Conservation (phyloP, 2,113 vertebrate species). For the Cromileptes altivelis region DNA sequence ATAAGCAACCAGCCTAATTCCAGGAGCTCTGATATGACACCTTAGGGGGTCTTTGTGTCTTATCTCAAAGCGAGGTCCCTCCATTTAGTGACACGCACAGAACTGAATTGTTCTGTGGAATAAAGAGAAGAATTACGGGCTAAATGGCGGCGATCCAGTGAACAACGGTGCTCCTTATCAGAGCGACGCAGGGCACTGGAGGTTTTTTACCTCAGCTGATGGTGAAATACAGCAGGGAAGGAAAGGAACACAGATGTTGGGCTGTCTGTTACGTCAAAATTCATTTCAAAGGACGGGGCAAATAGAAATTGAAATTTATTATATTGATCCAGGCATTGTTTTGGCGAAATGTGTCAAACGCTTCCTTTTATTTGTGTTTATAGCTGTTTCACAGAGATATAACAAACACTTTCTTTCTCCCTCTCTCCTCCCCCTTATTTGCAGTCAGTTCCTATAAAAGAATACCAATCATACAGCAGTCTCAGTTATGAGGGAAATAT, state of each 20-base stretch:
- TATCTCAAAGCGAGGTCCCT: constrained; percentile 50
- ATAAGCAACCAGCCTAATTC: constrained; percentile 43
- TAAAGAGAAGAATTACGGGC: constrained; percentile 51
- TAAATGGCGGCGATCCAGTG: constrained; percentile 49
- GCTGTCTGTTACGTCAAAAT: constrained; percentile 21
- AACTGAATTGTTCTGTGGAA: constrained; percentile 55
- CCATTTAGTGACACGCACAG: constrained; percentile 51
- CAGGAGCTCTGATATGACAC: constrained; percentile 44
- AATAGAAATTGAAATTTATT: constrained; percentile 30
- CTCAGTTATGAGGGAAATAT: constrained; percentile 39
- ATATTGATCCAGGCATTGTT: constrained; percentile 45
- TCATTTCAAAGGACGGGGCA: constrained; percentile 26
- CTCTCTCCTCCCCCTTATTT: constrained; percentile 14
- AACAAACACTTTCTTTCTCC: constrained; percentile 11
- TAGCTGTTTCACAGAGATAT: constrained; percentile 35
- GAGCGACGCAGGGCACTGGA: constrained; percentile 43
- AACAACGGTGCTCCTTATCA: constrained; percentile 58
- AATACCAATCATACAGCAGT: constrained; percentile 9
- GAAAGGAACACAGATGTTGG: constrained; percentile 51
- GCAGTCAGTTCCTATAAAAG: constrained; percentile 37
- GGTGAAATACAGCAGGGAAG: constrained; percentile 10
- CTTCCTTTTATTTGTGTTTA: constrained; percentile 6
- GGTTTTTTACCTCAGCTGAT: constrained; percentile 39
- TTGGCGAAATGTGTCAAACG: constrained; percentile 2
- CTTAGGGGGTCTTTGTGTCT: constrained; percentile 61